phyloP scores from a whole-genome alignment of 1,140 invertebrate genomes.

The Heliconius congener region DNA sequence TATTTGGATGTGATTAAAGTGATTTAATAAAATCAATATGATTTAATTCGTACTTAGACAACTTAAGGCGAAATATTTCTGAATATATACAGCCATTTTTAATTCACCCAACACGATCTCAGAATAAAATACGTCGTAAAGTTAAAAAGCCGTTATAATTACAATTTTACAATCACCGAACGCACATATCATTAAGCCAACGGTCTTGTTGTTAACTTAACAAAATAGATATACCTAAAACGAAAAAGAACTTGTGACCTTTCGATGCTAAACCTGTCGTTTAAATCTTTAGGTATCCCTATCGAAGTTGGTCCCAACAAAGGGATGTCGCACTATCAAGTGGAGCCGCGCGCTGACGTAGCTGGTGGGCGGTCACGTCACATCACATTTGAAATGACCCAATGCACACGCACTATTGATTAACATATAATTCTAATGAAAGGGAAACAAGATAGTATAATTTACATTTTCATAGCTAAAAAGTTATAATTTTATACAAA shows the following conservation, averaged over 20 bases:
- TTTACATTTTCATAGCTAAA: constrained; percentile 11
- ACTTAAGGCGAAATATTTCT: background rate
- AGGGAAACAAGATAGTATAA: constrained; percentile 19
- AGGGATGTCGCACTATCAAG: constrained; percentile 28
- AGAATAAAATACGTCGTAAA: constrained; percentile 8
- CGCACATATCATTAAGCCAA: constrained; percentile 17
- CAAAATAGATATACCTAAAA: no score
- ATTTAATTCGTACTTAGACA: background rate
- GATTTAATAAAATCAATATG: constrained; percentile 32
- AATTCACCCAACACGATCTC: background rate
- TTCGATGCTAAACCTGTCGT: background rate
- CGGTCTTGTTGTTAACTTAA: background rate
- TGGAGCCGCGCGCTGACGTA: background rate
- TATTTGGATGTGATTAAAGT: constrained; percentile 43
- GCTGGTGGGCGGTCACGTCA: constrained; percentile 23
- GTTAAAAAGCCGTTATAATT: constrained; percentile 12
- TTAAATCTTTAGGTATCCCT: background rate
- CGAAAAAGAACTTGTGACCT: background rate
- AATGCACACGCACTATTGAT: constrained; percentile 32
- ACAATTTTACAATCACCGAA: constrained; percentile 10
- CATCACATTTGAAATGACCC: constrained; percentile 27
- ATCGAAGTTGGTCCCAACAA: background rate
- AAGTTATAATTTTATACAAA: constrained; percentile 2
- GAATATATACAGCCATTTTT: background rate
- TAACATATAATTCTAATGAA: constrained; percentile 24